These are phyloP conservation scores for Pachypsylla venusta DNA, from an alignment of 1,140 invertebrate genomes.

Conservation along the genomic window DNA sequence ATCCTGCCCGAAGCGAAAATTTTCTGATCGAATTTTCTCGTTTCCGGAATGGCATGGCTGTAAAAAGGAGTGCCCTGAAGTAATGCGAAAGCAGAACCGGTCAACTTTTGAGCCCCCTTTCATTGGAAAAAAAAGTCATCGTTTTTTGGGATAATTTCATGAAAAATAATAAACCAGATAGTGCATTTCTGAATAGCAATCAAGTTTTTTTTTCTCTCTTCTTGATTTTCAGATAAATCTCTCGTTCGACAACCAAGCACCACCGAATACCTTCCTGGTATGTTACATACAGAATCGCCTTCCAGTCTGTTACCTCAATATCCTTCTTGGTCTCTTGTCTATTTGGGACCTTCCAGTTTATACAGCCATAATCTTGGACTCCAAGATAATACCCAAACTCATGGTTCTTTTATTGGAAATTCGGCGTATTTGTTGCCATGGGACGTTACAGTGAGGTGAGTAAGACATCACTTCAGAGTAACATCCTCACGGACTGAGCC, in stretches of 20 bases:
- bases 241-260: slow-evolving; percentile 61
- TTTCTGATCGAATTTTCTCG: too few species aligned
- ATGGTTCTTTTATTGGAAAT: slow-evolving; percentile 66
- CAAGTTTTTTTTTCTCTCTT: not conserved
- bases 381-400: slow-evolving; percentile 54
- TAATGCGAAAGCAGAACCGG: too few species aligned
- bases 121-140: too few species aligned
- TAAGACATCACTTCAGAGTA: slow-evolving; percentile 19
- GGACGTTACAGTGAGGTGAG: slow-evolving; percentile 68
- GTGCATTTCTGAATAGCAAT: not conserved
- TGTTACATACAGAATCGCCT: slow-evolving; percentile 70
- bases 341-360: slow-evolving; percentile 72
- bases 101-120: too few species aligned
- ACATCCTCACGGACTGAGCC: too few species aligned
- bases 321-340: slow-evolving; percentile 84
- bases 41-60: too few species aligned
- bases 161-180: too few species aligned
- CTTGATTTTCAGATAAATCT: slow-evolving; percentile 36
- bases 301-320: slow-evolving; percentile 67
- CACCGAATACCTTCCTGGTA: slow-evolving; percentile 76
- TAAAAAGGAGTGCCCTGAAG: too few species aligned
- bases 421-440: slow-evolving; percentile 88
- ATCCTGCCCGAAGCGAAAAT: too few species aligned
- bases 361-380: slow-evolving; percentile 82
- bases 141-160: too few species aligned